These are phyloP conservation scores for Stenurella melanura DNA, from an alignment of 2,888 invertebrate species.

Conservation along the genomic window DNA sequence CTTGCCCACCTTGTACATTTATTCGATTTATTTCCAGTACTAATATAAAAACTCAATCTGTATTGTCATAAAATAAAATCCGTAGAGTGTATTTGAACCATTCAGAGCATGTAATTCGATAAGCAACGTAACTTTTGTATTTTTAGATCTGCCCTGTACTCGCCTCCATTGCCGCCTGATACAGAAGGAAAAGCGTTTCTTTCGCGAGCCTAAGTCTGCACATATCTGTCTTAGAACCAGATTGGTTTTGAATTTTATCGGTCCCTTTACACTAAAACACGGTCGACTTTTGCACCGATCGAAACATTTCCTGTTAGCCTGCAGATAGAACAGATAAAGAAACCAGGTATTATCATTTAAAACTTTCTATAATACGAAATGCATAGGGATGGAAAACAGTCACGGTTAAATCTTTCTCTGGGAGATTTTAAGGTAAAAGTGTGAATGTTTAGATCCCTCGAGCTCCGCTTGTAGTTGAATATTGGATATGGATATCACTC, in stretches of 20 bases:
- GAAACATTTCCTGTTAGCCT: slow-evolving; percentile 15
- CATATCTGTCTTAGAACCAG: slow-evolving; percentile 63
- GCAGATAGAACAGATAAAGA: slow-evolving; percentile 16
- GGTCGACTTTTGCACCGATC: slow-evolving; percentile 18
- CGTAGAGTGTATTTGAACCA: not conserved
- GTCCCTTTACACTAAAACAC: slow-evolving; percentile 45
- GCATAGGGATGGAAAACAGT: not conserved
- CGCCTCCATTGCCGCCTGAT: not conserved
- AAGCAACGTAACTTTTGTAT: not conserved
- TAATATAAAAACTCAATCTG: not conserved
- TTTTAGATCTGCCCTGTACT: not conserved
- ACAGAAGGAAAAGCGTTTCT: not conserved
- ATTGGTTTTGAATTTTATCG: slow-evolving; percentile 67
- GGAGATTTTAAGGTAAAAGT: not conserved
- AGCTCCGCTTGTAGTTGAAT: too few relatives aligned
- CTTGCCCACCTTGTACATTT: too few relatives aligned
- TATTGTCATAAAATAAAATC: too few relatives aligned
- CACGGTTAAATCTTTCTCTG: not conserved
- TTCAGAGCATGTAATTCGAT: not conserved
- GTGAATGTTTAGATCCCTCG: not conserved
- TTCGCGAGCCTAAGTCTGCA: slow-evolving; percentile 51
- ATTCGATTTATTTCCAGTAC: too few relatives aligned
- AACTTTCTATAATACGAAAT: slow-evolving; percentile 14
- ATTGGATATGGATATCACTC: too few relatives aligned
- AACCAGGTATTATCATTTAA: slow-evolving; percentile 21